Percentiles rank a stretch among this genome's conserved stretches.
Conservation (phyloP, 2,113 vertebrate species). For the Tinamus guttatus region DNA sequence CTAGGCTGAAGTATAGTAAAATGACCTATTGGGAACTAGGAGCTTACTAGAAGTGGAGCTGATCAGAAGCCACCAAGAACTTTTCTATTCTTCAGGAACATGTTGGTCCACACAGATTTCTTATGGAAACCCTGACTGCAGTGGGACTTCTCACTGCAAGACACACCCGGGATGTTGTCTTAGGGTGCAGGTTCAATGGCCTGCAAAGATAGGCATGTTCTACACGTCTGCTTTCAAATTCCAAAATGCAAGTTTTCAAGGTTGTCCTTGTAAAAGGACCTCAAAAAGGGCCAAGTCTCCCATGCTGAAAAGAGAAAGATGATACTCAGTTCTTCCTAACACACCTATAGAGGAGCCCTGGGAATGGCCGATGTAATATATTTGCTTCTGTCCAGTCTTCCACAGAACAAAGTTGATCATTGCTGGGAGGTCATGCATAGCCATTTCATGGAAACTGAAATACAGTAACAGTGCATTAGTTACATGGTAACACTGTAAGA, state of each 20-base stretch:
- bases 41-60: background rate
- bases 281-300: rapidly evolving
- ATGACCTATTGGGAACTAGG: background rate
- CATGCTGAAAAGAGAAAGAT: background rate
- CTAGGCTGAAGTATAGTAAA: background rate
- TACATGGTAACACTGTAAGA: background rate
- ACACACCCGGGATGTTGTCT: background rate
- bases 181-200: background rate
- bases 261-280: background rate
- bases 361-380: slow-evolving; percentile 91
- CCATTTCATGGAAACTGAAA: slow-evolving; percentile 91
- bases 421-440: slow-evolving; percentile 90
- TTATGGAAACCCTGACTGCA: background rate
- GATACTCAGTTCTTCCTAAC: background rate
- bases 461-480: background rate
- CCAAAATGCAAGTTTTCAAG: background rate
- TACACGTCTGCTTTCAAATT: background rate
- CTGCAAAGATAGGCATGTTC: background rate
- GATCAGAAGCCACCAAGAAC: background rate
- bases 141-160: background rate
- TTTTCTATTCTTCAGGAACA: background rate
- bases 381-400: slow-evolving; percentile 84
- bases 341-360: slow-evolving; percentile 91
- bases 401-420: slow-evolving; percentile 87
- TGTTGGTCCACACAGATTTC: background rate